Evolutionary conservation across 2,113 vertebrate genomes (phyloP), one percentile per base, ranked within the genome.

Genomic region (Sorex araneus): DNA sequence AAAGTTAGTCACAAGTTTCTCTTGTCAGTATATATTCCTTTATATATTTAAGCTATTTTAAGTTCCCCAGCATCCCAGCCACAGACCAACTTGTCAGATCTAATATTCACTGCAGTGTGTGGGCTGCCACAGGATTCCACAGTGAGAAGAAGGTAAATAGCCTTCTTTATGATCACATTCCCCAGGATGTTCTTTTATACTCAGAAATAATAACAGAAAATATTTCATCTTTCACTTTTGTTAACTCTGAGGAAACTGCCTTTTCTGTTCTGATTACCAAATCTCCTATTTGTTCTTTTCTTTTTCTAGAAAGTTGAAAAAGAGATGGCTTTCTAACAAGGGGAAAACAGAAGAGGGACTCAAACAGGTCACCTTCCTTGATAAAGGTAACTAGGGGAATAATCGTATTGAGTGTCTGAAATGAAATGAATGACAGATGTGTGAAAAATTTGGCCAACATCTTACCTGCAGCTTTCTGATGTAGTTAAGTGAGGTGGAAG

Each of bases 141-240:
- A 70, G 90, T 32, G 45, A 93, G 76, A 86, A 90, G 34, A 76
- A 88, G 50, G 64, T 84, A 90, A 90, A 83, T 64, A 60, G 40
- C 19, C 27, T 34, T 84, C 66, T 92, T 64, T 85, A 67, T 90
- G 75, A 73, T 64, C 71, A 32, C 40, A 69, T 87, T 71, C 76
- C 50, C 63, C 45, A 2, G 32, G 86, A 86, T 76, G 66, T 82
- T 94, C 60, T 90, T 90, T 90, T 88, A 85, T 92, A 36, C 28
- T 77, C 0, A 3, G 90, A 88, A 92, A 93, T 90, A 94, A 86
- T 94, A 81, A 75, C 45, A 66, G 36, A 83, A 92, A 93, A 90
- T 92, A 85, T 90, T 94, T 93, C 69, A 47, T 96, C 75, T 88
- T 95, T 90, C 71, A 88, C 64, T 89, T 94, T 94, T 83, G 87